A percentile compares a stretch with the other conserved stretches of the same genome.
These are phyloP conservation scores for Hormaphis cornu DNA, from an alignment of 1,140 invertebrate genomes.

Conservation along the genomic window DNA sequence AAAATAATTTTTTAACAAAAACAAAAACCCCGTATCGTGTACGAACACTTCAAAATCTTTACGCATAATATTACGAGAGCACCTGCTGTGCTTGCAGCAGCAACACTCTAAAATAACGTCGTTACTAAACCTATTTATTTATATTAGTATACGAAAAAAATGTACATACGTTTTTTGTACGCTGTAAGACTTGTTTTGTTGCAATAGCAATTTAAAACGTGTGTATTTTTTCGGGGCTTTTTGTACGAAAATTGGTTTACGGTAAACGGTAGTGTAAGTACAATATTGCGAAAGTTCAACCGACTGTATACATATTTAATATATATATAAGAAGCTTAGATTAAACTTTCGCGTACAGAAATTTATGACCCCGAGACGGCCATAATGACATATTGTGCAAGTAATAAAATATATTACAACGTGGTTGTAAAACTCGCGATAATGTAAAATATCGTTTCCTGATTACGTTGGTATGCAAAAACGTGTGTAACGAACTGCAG, in stretches of 20 bases:
- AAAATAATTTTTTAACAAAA: no score
- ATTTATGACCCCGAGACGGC: slow-evolving; percentile 9
- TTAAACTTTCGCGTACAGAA: slow-evolving; percentile 22
- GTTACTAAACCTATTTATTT: no score
- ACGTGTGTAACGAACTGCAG: no score
- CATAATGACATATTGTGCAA: slow-evolving; percentile 15
- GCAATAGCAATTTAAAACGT: slow-evolving; percentile 14
- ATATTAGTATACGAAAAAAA: no score
- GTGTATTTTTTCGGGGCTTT: slow-evolving; percentile 12
- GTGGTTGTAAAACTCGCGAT: background rate
- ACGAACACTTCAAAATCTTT: no score
- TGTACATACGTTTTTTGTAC: no score
- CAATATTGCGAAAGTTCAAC: slow-evolving; percentile 31
- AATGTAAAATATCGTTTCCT: background rate
- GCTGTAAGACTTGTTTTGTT: no score
- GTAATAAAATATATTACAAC: slow-evolving; percentile 8
- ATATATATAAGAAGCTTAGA: slow-evolving; percentile 22
- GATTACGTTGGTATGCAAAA: background rate
- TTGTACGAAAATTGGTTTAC: slow-evolving; percentile 16
- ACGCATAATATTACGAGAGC: no score
- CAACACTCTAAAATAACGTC: no score
- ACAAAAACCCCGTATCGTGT: no score
- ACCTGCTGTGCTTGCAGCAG: no score
- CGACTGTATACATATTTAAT: no score
- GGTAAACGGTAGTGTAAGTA: background rate